A percentile compares a stretch with the other conserved stretches of the same genome.
These are phyloP conservation scores for Rhopalosiphum nymphaeae DNA, from an alignment of 2,888 invertebrate genomes.

Conservation along the genomic window DNA sequence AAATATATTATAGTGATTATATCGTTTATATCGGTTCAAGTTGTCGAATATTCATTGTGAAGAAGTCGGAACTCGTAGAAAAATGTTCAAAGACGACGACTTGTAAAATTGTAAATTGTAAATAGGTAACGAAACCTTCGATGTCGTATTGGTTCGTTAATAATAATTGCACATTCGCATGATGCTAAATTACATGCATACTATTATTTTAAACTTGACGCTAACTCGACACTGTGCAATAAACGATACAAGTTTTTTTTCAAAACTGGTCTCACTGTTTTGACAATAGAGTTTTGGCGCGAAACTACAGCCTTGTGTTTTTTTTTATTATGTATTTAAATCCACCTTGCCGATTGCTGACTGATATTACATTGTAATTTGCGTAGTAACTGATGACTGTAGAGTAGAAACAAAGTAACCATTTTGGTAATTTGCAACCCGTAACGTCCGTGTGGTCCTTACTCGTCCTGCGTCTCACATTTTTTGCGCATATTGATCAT, in stretches of 20 bases:
- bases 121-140: background rate
- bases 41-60: no score
- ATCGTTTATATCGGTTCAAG: no score
- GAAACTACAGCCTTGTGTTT: background rate
- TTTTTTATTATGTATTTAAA: background rate
- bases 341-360: background rate
- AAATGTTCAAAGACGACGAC: background rate
- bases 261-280: constrained; percentile 30
- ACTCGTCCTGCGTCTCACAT: no score
- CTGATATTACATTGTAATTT: background rate
- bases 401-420: background rate
- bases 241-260: background rate
- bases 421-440: background rate
- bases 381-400: background rate
- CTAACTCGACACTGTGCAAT: background rate
- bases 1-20: no score
- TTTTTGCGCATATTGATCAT: background rate
- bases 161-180: no score
- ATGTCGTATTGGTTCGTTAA: background rate
- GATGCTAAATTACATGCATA: background rate
- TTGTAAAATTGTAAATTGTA: background rate
- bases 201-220: background rate
- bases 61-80: background rate
- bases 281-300: constrained; percentile 35
- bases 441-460: background rate